Percentiles rank a stretch among this genome's conserved stretches.
Evolutionary conservation across 2,797 vertebrate species (phyloP).

Genomic region (Poeciliopsis presidionis): DNA sequence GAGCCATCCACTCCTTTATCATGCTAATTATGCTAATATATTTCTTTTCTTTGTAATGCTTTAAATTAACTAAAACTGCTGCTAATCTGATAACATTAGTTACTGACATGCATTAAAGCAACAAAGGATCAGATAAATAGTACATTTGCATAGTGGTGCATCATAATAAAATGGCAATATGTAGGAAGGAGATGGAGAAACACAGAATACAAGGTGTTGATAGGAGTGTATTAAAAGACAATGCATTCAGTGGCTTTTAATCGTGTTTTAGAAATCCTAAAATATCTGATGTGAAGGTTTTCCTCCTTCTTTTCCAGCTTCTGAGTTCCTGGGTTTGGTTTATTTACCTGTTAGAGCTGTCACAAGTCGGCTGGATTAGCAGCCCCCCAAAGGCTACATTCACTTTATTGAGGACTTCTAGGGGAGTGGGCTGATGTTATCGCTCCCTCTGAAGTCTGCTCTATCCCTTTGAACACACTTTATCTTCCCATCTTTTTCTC

Average conservation of each 20-base stretch:
- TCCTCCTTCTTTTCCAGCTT: conserved; percentile 19
- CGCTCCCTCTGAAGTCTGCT: conserved; percentile 63
- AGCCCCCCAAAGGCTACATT: conserved; percentile 44
- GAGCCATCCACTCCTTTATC: not conserved
- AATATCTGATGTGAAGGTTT: conserved; percentile 7
- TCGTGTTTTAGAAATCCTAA: not conserved
- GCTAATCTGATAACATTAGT: not conserved
- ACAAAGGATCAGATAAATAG: not conserved
- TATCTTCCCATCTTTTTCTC: conserved; percentile 66
- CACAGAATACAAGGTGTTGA: not conserved
- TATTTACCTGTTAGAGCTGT: conserved; percentile 59
- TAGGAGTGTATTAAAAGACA: not conserved
- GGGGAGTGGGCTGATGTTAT: conserved; percentile 63
- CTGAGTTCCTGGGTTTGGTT: conserved; percentile 12
- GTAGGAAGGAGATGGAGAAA: not conserved
- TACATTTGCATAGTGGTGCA: not conserved
- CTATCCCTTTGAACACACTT: conserved; percentile 69
- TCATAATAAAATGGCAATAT: not conserved
- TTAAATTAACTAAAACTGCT: not conserved
- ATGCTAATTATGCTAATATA: no score
- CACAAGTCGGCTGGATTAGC: conserved; percentile 44
- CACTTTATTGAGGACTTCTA: conserved; percentile 53
- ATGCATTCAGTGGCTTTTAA: not conserved
- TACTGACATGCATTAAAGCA: not conserved
- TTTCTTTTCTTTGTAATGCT: not conserved